Evolutionary conservation across 2,888 invertebrate genomes (phyloP), one percentile per base, ranked within the genome.

Genomic region (Agapetus fuscipes): DNA sequence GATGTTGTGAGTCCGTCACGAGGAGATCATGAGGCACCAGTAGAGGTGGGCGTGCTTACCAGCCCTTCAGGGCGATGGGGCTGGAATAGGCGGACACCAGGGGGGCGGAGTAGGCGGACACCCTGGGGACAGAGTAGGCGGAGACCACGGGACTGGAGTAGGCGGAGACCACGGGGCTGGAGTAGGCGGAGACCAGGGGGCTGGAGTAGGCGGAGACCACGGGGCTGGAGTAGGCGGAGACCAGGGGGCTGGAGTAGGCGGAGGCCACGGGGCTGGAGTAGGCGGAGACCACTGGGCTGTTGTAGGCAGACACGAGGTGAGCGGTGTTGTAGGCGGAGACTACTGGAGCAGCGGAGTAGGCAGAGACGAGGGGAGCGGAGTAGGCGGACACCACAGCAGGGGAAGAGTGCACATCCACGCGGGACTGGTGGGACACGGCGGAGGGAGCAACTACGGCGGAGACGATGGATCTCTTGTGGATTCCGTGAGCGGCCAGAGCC

Each of bases 401-500:
- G 13, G 51, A 49, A 39, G 56, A 57, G 29, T 60, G 59, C 33
- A 63, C 61, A 47, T 60, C 55, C 34, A 59, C 57, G 32, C 59
- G 56, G 48, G 62, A 60, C 49, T 62, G 60, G 48, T 54, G 57
- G 10, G 57, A 58, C 3, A 60, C 58, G 20, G 61, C 52, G 12
- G 58, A 55, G 34, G 61, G 60, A 16, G 46, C 42, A 11, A 20
- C n/a, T 11, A 34, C 9, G 17, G 42, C 17, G 53, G 54, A 55
- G 31, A 57, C 11, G 12, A 54, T 49, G 3, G 61, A 56, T 1
- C 57, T 49, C 52, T 56, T 61, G 14, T 51, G 50, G 41, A 57
- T 45, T 33, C 53, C 53, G 7, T 60, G 59, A 36, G 52, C 48
- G 15, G 66, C 66, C 56, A 68, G 56, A 38, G 64, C 65, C 52